Evolutionary conservation across 2,888 invertebrate species (phyloP), one percentile per base, ranked within the genome.

Genomic region (Aproaerema taeniolella): DNA sequence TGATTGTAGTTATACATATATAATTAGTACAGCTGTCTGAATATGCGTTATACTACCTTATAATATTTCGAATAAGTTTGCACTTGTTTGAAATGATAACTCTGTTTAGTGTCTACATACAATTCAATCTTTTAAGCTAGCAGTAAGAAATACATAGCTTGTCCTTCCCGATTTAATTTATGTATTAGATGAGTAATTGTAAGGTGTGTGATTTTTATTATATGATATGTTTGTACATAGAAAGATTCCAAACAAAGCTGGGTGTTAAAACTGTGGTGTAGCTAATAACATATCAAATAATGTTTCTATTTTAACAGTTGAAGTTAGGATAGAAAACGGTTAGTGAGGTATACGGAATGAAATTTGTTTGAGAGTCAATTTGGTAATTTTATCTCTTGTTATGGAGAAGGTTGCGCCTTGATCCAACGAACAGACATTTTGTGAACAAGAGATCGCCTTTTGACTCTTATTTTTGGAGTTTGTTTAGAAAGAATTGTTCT

Each of bases 251-350:
- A 85, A 85, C 80, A 67, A 57, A 55, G 57, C 49, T 56, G 68
- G 53, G 54, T 69, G 67, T 70, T 53, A 54, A 64, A 59, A 61
- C 54, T 67, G 63, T 58, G 75, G 71, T 67, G 64, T 81, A 83
- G 82, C 67, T 76, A 39, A 80, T 85, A 67, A 86, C 86, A 86
- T 86, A 86, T 86, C 86, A 86, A 67, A 72, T 76, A 76, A 76
- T 71, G 75, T 78, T 82, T 80, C 61, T 64, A 76, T 73, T 73
- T 63, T 65, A 63, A 63, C 80, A 30, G 14, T 41, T 36, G 33
- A 11, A 33, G 31, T 37, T 38, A 33, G 14, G 25, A 24, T 17
- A 61, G 26, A 36, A n/a, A 40, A 37, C 41, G 47, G 44, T 49
- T 40, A 35, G 73, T 71, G 73, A 76, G 56, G 64, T 61, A 58